Conservation (phyloP, 2,888 invertebrate genomes). For the Labia minor region DNA sequence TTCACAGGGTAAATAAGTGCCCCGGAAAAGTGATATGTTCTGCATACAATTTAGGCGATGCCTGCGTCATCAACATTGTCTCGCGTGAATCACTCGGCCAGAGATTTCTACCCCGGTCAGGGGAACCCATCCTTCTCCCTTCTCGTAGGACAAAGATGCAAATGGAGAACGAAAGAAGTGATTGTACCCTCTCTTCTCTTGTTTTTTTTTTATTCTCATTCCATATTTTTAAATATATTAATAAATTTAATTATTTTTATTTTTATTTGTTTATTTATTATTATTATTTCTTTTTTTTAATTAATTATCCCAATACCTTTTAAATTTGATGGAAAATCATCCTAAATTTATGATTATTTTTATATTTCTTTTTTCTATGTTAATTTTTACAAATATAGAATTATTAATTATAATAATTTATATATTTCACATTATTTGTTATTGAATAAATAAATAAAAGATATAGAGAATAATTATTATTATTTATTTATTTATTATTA, state of each 20-base stretch:
- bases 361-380: too few relatives aligned
- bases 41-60: conserved; percentile 29
- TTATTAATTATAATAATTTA: too few relatives aligned
- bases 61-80: conserved; percentile 28
- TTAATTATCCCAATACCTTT: too few relatives aligned
- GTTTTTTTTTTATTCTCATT: too few relatives aligned
- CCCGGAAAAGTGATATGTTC: conserved; percentile 29
- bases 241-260: background rate
- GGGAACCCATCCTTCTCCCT: background rate
- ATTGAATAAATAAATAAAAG: too few relatives aligned
- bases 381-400: too few relatives aligned
- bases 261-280: background rate
- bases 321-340: too few relatives aligned
- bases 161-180: background rate
- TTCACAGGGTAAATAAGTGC: conserved; percentile 30
- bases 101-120: background rate
- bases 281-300: too few relatives aligned
- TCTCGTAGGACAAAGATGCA: background rate
- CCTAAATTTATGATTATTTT: too few relatives aligned
- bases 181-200: background rate
- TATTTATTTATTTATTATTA: too few relatives aligned
- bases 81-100: conserved; percentile 25
- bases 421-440: too few relatives aligned
- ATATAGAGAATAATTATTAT: too few relatives aligned
- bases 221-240: background rate